A percentile compares a stretch with the other conserved stretches of the same genome.
phyloP scores from a whole-genome alignment of 2,888 invertebrate species.

The Omphaloscelis lunosa region DNA sequence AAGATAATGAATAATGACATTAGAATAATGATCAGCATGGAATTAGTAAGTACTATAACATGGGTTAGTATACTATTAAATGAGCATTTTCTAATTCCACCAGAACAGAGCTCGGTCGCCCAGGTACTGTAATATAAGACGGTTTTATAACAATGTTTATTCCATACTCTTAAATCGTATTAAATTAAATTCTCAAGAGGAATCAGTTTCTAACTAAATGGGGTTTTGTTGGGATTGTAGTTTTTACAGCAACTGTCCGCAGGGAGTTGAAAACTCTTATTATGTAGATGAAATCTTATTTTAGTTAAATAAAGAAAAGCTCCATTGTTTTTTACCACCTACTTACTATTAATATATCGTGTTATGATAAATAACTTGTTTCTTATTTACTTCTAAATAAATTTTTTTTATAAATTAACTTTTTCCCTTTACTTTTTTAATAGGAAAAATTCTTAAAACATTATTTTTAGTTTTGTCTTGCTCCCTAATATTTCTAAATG shows the following conservation, averaged over 20 bases:
- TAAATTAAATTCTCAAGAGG: slow-evolving; percentile 19
- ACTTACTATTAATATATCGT: too few relatives aligned
- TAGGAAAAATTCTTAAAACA: neutral
- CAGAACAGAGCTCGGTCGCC: too few relatives aligned
- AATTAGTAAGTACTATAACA: too few relatives aligned
- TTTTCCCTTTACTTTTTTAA: neutral
- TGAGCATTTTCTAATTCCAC: too few relatives aligned
- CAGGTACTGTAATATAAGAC: too few relatives aligned
- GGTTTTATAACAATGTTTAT: neutral
- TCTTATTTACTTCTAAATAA: neutral
- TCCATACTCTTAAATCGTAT: slow-evolving; percentile 10
- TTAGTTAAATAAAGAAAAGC: neutral
- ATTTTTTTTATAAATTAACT: neutral
- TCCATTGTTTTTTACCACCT: neutral
- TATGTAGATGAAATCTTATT: slow-evolving; percentile 19
- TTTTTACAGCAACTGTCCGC: slow-evolving; percentile 13
- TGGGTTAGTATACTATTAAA: too few relatives aligned
- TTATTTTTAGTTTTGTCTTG: neutral
- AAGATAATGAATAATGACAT: too few relatives aligned
- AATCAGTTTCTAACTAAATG: slow-evolving; percentile 23
- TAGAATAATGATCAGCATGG: too few relatives aligned
- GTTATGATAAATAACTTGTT: too few relatives aligned
- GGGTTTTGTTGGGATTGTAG: slow-evolving; percentile 10
- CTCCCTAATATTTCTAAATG: too few relatives aligned
- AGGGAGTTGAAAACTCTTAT: slow-evolving; percentile 25